These are phyloP conservation scores for Ctena decussata DNA, from an alignment of 2,888 invertebrate species.

Conservation along the genomic window DNA sequence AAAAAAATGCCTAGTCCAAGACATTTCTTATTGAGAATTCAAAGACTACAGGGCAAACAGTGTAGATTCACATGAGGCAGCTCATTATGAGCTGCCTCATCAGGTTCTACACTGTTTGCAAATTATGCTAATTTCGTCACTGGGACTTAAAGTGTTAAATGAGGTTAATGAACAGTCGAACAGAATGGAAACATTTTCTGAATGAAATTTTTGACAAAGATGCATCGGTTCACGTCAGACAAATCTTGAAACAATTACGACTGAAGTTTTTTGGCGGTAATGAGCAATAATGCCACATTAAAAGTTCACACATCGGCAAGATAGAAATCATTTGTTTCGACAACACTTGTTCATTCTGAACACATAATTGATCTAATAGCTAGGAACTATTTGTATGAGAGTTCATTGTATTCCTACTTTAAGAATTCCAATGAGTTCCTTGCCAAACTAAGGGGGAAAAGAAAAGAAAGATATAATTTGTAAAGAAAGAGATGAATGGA, in stretches of 20 bases:
- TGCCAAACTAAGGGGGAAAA: too few species aligned
- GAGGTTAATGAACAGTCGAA: neutral
- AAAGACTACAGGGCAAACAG: too few species aligned
- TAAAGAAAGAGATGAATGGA: too few species aligned
- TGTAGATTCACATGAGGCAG: too few species aligned
- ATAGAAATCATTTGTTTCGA: constrained; percentile 12
- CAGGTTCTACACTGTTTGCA: too few species aligned
- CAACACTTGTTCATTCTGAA: neutral
- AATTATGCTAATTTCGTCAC: too few species aligned
- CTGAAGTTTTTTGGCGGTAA: neutral
- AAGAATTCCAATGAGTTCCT: neutral
- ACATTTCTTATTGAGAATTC: too few species aligned
- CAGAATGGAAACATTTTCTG: neutral
- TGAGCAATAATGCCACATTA: constrained; percentile 5
- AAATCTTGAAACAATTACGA: constrained; percentile 2
- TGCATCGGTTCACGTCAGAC: neutral
- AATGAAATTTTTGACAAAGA: constrained; percentile 9
- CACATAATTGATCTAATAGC: constrained; percentile 1
- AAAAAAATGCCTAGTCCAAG: too few species aligned
- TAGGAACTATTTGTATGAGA: neutral
- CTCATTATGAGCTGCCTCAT: too few species aligned
- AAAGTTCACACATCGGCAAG: neutral
- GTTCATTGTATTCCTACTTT: neutral
- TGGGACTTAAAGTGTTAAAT: too few species aligned
- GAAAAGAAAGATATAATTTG: too few species aligned